Base-by-base conservation (phyloP, 2,113 vertebrate species). In the Mus pahari region DNA sequence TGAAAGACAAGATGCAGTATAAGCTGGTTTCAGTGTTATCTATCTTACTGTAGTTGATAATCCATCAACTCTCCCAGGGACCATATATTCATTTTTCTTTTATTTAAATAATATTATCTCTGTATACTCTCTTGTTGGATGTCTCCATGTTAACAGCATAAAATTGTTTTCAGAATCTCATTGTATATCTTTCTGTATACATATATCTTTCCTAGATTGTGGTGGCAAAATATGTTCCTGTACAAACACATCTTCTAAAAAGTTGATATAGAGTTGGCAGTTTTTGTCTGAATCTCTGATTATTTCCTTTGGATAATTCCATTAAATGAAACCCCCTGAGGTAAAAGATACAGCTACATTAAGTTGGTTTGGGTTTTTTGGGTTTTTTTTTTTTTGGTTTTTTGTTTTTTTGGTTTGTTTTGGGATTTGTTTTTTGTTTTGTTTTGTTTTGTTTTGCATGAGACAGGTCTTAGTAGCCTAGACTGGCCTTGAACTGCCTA, bases 241-340 rank as follows among this genome's bases (percentile, higher is more conserved):
- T 36, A 66, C 9, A 36, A 87, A 87, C 28, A 45, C 5, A 7
- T 68, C 60, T 42, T 84, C 92, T 88, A 28, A 28, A 64, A 95
- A 75, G 39, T 86, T 95, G 62, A 87, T 42, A 84, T 78, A 70
- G 0, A 82, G 50, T 89, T 60, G 20, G 74, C 55, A 26, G 22
- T 39, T 64, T 74, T 68, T 50, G 55, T 79, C 42, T 75, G 22
- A 36, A 79, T 45, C 24, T 95, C 62, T 92, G 68, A n/a, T 81
- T 82, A 55, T 89, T 93, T 92, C 22, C 33, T 92, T 93, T 82
- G 39, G 24, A 16, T 89, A 89, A 82, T 86, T 81, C 33, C n/a
- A 48, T 91, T 58, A 82, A 88, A 8, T 73, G 22, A 94, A 92
- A 89, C 68, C 0, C 0, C 3, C 53, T 73, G 9, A 58, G 24